Percentiles rank a stretch among this genome's conserved stretches.
These are phyloP conservation scores for Himalopsyche kuldschensis DNA, from an alignment of 2,888 invertebrate species.

Conservation along the genomic window DNA sequence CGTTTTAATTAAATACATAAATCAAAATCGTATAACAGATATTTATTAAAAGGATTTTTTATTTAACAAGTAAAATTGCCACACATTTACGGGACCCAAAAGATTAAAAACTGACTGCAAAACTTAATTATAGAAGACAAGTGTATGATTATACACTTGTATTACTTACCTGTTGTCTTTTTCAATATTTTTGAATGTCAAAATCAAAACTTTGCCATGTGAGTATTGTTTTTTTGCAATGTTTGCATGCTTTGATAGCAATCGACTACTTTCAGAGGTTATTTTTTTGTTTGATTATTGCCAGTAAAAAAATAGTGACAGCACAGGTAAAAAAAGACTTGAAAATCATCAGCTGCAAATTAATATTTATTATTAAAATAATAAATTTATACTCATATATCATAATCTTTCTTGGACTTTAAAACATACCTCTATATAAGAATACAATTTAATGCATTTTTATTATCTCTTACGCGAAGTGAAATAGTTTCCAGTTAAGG, in stretches of 20 bases:
- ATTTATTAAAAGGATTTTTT: not conserved
- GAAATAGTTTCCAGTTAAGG: no score
- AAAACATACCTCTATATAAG: no score
- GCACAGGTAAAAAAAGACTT: no score
- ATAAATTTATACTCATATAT: no score
- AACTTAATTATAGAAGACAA: not conserved
- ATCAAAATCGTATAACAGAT: not conserved
- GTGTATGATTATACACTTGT: not conserved
- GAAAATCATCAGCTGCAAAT: no score
- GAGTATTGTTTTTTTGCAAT: not conserved
- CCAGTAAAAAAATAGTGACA: not conserved
- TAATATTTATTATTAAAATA: no score
- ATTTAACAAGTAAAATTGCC: not conserved
- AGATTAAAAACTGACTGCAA: not conserved
- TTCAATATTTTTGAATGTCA: not conserved
- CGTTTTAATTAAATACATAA: not conserved
- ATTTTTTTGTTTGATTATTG: not conserved
- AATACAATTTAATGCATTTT: no score
- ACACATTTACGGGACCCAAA: not conserved
- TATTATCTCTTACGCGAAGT: no score
- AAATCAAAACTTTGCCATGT: not conserved
- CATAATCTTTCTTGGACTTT: no score
- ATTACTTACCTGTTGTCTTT: not conserved
- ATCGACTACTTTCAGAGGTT: not conserved
- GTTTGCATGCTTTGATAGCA: not conserved